A percentile compares a stretch with the other conserved stretches of the same genome.
These are phyloP conservation scores for Illadopsis cleaveri DNA, from an alignment of 2,113 vertebrate genomes.

Conservation along the genomic window DNA sequence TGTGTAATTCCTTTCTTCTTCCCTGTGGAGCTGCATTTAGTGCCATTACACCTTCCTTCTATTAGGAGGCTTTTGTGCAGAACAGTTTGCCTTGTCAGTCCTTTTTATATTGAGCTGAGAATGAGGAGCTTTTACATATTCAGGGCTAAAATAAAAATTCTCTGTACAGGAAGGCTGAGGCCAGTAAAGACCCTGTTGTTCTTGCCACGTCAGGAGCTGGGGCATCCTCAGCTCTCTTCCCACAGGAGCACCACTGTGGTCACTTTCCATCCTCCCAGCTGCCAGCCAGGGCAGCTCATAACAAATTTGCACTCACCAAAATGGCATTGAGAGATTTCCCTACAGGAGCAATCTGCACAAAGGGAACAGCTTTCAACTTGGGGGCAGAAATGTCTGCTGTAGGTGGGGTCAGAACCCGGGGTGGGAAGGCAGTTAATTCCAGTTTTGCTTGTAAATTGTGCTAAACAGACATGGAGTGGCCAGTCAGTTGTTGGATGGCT, in stretches of 20 bases:
- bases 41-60: not conserved
- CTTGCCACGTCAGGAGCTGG: accelerated
- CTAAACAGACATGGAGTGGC: not conserved
- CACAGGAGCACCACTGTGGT: accelerated
- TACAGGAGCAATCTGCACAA: not conserved
- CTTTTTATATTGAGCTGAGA: not conserved
- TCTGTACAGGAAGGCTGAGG: not conserved
- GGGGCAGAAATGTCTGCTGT: not conserved
- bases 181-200: not conserved
- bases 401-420: not conserved
- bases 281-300: not conserved
- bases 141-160: not conserved
- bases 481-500: not conserved
- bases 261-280: not conserved
- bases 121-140: not conserved
- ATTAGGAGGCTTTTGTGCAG: not conserved
- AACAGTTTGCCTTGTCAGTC: not conserved
- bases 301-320: not conserved
- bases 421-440: not conserved
- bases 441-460: not conserved
- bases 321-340: not conserved
- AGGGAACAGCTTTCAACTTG: not conserved
- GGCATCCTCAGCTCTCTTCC: not conserved
- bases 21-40: not conserved
- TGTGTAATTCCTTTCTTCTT: not conserved